Evolutionary conservation across 2,113 vertebrate genomes (phyloP).

Genomic region (Pristiophorus japonicus): DNA sequence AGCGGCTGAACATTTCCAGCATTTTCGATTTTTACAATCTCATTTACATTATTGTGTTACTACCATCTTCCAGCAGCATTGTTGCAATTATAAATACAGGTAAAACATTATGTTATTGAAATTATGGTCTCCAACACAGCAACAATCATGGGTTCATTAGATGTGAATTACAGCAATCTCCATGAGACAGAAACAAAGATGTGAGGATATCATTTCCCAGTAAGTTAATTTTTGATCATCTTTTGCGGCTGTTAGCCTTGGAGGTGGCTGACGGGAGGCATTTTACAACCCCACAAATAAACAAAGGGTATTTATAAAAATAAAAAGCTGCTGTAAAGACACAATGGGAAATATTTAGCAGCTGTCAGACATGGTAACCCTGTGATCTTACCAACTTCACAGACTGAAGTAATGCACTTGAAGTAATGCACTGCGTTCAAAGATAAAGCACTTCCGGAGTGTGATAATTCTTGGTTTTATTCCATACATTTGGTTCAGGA

Average conservation of each 20-base stretch:
- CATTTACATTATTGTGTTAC: no score
- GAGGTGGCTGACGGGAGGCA: background rate
- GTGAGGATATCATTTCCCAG: no score
- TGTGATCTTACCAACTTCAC: conserved; percentile 23
- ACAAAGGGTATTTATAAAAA: background rate
- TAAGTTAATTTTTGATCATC: no score
- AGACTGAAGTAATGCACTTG: background rate
- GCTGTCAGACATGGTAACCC: background rate
- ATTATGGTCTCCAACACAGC: no score
- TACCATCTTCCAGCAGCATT: no score
- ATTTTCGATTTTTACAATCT: no score
- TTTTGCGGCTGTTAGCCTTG: background rate
- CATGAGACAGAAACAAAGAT: no score
- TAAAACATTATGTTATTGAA: no score
- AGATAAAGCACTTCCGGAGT: background rate
- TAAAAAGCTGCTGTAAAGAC: background rate
- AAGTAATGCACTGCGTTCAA: background rate
- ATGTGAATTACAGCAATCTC: no score
- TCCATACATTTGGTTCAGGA: background rate
- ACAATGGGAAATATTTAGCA: background rate
- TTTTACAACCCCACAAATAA: background rate
- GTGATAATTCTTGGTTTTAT: background rate
- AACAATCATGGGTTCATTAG: no score
- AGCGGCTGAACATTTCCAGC: no score
- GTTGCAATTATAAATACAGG: no score